phyloP scores from a whole-genome alignment of 2,113 vertebrate genomes.

The Oxygymnocypris stewartii region DNA sequence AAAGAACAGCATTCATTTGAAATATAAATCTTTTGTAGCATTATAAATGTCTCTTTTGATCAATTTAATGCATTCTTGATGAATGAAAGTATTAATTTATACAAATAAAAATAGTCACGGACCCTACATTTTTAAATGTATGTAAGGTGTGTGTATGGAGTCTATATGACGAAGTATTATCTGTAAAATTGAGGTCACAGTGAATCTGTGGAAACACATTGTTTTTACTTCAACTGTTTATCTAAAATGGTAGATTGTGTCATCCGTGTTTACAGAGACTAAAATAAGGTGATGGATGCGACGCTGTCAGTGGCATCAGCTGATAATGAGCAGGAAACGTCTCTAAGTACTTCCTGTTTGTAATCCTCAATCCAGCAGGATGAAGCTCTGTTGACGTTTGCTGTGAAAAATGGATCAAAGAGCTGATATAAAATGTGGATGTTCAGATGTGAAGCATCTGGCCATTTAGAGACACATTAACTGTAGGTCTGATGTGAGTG shows the following conservation, averaged over 20 bases:
- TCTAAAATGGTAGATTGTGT: not conserved
- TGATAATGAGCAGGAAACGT: slow-evolving; percentile 26
- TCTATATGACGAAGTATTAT: too few species aligned
- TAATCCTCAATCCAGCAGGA: not conserved
- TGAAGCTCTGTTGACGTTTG: not conserved
- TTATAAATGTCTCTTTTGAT: not conserved
- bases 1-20: not conserved
- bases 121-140: too few species aligned
- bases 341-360: slow-evolving; percentile 25
- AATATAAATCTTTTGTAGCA: not conserved
- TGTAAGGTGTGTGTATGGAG: too few species aligned
- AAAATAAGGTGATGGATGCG: slow-evolving; percentile 16
- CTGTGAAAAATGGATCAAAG: not conserved
- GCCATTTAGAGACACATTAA: not conserved
- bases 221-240: too few species aligned
- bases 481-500: not conserved
- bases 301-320: slow-evolving; percentile 14
- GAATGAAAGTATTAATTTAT: not conserved
- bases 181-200: not conserved
- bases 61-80: not conserved
- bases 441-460: not conserved
- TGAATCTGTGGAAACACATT: not conserved
- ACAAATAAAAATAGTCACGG: too few species aligned
- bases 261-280: not conserved
- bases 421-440: not conserved